phyloP scores from a whole-genome alignment of 2,888 invertebrate genomes.

The Epistrophella euchroma region DNA sequence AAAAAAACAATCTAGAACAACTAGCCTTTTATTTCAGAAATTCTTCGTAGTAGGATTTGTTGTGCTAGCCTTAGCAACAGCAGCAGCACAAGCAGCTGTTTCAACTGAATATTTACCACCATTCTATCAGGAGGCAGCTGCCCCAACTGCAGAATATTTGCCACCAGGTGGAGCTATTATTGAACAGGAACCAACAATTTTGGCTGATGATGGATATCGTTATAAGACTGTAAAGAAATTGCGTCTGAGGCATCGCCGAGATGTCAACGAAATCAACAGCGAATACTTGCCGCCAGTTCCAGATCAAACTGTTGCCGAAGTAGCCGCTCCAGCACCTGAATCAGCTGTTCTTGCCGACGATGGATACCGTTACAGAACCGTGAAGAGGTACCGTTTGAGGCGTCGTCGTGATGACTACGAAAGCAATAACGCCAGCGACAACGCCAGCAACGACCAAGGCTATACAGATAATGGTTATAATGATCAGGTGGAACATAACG shows the following conservation, averaged over 20 bases:
- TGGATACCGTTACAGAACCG: constrained; percentile 66
- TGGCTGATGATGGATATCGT: constrained; percentile 81
- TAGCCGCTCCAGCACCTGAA: constrained; percentile 35
- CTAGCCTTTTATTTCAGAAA: constrained; percentile 34
- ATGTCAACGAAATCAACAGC: constrained; percentile 77
- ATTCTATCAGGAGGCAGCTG: constrained; percentile 45
- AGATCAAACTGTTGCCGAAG: constrained; percentile 41
- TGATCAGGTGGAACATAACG: no score
- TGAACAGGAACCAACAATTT: constrained; percentile 61
- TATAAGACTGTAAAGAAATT: constrained; percentile 81
- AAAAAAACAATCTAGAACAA: neutral
- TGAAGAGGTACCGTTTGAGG: constrained; percentile 50
- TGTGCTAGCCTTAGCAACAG: constrained; percentile 48
- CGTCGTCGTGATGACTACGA: constrained; percentile 78
- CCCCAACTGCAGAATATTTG: constrained; percentile 61
- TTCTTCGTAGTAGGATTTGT: constrained; percentile 59
- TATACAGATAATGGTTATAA: no score
- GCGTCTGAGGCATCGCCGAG: constrained; percentile 79
- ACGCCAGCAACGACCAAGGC: no score
- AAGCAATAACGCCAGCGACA: constrained; percentile 79
- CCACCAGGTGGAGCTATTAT: constrained; percentile 56
- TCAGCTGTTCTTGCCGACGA: constrained; percentile 50
- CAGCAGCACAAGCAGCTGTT: constrained; percentile 32
- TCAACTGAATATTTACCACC: constrained; percentile 64
- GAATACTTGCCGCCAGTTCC: constrained; percentile 77